phyloP scores from a whole-genome alignment of 2,113 vertebrate genomes.

The Tragelaphus buxtoni region DNA sequence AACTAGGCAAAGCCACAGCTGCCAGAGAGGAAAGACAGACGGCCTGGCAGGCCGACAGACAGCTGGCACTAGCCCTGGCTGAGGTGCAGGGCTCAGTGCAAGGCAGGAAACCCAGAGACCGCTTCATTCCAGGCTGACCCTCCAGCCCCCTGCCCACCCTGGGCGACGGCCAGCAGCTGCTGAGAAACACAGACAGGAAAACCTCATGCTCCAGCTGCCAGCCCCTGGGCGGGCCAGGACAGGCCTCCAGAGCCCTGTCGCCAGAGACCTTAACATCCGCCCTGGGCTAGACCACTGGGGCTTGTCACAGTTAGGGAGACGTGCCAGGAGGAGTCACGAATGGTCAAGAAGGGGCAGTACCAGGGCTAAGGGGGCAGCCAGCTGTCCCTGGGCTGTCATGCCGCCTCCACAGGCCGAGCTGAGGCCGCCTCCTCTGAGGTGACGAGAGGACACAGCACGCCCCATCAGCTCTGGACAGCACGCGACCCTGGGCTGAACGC shows the following conservation, averaged over 20 bases:
- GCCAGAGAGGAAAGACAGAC: accelerated
- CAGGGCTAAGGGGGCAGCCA: not conserved
- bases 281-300: not conserved
- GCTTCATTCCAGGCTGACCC: not conserved
- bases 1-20: not conserved
- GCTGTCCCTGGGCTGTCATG: not conserved
- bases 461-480: not conserved
- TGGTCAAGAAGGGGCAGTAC: not conserved
- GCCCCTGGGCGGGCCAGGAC: not conserved
- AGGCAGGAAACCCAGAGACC: not conserved
- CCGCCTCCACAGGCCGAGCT: accelerated
- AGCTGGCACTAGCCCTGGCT: not conserved
- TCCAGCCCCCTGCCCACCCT: not conserved
- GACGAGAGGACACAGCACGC: not conserved
- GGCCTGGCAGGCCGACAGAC: not conserved
- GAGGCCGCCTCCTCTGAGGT: not conserved
- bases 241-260: not conserved
- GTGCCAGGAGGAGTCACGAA: not conserved
- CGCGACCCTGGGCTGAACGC: not conserved
- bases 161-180: not conserved
- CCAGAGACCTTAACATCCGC: not conserved
- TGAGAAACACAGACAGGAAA: not conserved
- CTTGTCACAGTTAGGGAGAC: not conserved
- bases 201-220: not conserved
- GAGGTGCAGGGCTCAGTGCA: not conserved